Evolutionary conservation across 92 coral and sea anemone genomes (phyloP).

Genomic region (Phenganax stokvisi): DNA sequence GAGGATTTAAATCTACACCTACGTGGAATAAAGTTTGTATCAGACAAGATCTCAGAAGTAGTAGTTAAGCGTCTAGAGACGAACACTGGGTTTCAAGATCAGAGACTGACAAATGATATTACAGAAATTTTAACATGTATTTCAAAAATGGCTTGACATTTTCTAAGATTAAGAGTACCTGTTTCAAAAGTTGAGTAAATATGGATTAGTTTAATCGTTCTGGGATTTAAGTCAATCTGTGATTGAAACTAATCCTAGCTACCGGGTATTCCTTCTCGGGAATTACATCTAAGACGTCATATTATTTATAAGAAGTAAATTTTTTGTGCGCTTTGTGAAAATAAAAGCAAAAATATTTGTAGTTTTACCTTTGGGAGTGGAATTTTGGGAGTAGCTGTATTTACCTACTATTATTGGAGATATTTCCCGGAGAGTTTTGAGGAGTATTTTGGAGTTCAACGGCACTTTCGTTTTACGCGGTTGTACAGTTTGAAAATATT

Average conservation of each 20-base stretch:
- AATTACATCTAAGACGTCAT: neutral
- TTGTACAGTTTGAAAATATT: neutral
- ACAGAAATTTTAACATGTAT: conserved; percentile 18
- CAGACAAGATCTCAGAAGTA: neutral
- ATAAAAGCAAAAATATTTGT: neutral
- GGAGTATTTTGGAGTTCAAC: neutral
- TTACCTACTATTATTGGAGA: neutral
- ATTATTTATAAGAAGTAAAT: neutral
- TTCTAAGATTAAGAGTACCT: neutral
- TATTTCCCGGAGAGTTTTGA: neutral
- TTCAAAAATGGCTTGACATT: neutral
- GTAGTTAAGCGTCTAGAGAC: neutral
- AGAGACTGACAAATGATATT: neutral
- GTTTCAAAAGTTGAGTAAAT: neutral
- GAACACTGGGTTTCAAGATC: neutral
- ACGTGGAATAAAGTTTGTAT: neutral
- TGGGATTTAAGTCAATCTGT: too few species aligned
- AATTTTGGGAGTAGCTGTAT: neutral
- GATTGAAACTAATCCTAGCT: neutral
- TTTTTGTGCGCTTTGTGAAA: neutral
- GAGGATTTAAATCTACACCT: neutral
- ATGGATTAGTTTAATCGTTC: too few species aligned
- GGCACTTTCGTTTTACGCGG: neutral
- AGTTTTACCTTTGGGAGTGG: neutral
- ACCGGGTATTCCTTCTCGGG: conserved; percentile 1